Percentiles rank a stretch among this genome's conserved stretches.
phyloP scores from a whole-genome alignment of 2,113 vertebrate genomes.

The Triplophysa rosa region DNA sequence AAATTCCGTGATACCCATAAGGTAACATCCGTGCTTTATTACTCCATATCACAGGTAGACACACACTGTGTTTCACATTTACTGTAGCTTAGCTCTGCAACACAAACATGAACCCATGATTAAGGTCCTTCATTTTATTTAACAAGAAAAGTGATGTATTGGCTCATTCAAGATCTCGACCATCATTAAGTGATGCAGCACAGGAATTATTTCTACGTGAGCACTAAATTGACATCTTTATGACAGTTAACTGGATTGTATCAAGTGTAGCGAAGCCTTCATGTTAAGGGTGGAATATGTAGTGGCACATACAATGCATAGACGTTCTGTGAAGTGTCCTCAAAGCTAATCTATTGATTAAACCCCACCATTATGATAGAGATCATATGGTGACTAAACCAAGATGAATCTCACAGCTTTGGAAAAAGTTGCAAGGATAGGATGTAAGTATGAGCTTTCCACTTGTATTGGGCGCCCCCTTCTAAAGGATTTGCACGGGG shows the following conservation, averaged over 20 bases:
- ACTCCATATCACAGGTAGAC: conserved; percentile 32
- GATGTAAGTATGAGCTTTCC: conserved; percentile 99
- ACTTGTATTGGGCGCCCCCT: conserved; percentile 97
- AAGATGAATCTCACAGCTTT: conserved; percentile 99
- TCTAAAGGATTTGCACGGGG: conserved; percentile 97
- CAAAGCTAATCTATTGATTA: conserved; percentile 99
- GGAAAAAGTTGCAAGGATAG: conserved; percentile 99
- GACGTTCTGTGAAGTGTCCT: conserved; percentile 99
- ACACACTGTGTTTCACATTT: conserved; percentile 14
- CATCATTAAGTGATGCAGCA: neutral
- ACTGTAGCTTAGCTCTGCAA: conserved; percentile 2
- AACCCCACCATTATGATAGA: conserved; percentile 99
- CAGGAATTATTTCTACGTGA: neutral
- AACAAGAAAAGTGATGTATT: neutral
- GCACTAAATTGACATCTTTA: conserved; percentile 25
- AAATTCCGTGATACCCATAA: conserved; percentile 99
- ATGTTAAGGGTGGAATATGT: conserved; percentile 40
- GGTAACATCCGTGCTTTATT: conserved; percentile 78
- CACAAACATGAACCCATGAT: neutral
- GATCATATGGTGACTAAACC: conserved; percentile 99
- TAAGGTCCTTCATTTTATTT: no score
- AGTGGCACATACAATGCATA: conserved; percentile 96
- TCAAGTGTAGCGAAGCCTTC: conserved; percentile 26
- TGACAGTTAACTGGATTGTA: conserved; percentile 5
- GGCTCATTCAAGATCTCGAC: conserved; percentile 2